Evolutionary conservation across 1,140 invertebrate species (phyloP).

Genomic region (Drosophila nigromelanica): DNA sequence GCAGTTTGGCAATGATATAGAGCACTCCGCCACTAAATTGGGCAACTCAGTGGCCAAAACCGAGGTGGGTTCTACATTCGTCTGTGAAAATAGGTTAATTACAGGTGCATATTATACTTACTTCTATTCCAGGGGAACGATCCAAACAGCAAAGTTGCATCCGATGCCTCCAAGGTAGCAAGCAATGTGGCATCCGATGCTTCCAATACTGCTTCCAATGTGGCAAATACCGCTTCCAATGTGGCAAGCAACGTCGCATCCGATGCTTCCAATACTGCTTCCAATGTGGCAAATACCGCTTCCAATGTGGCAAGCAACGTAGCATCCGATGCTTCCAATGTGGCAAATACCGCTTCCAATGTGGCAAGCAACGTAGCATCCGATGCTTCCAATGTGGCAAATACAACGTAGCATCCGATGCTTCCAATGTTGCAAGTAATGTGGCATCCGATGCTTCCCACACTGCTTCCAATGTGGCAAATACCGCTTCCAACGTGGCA

Average conservation of each 20-base stretch:
- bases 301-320: background rate
- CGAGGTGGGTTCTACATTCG: too few species aligned
- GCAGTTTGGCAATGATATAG: constrained; percentile 11
- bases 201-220: background rate
- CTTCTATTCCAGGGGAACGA: background rate
- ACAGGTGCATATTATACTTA: too few species aligned
- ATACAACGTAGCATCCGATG: background rate
- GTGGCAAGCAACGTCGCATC: background rate
- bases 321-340: constrained; percentile 1
- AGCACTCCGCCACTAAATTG: constrained; percentile 29
- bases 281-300: background rate
- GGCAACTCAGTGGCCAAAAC: constrained; percentile 2
- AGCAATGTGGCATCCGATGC: background rate
- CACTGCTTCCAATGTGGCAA: background rate
- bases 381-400: background rate
- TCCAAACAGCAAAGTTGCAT: background rate
- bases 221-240: background rate
- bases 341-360: background rate
- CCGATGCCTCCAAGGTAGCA: background rate
- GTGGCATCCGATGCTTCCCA: background rate
- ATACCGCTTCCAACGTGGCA: background rate
- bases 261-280: background rate
- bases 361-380: background rate
- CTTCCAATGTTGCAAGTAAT: background rate
- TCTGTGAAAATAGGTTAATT: too few species aligned